Evolutionary conservation across 1,140 invertebrate species (phyloP), one percentile per base, ranked within the genome.

Genomic region (Bathynomus jamesi): DNA sequence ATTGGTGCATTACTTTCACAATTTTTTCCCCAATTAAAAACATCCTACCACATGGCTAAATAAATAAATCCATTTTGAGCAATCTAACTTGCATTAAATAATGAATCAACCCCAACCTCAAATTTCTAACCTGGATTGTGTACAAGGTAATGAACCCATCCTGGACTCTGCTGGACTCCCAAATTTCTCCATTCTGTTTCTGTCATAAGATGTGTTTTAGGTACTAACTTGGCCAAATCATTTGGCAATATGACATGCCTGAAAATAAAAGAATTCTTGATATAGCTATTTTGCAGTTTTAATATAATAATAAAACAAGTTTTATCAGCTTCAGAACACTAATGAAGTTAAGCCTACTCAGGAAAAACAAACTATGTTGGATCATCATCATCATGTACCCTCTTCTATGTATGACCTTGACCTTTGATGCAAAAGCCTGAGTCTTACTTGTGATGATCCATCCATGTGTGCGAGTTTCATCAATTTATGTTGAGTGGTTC

Each of bases 61-160:
- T 65, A 29, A 5, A 27, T 24, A 53, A 67, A 27, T 27, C 10
- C 13, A 32, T 17, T 60, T 21, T 25, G 11, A 28, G 11, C 17
- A 67, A 13, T 8, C 0, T 32, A 32, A 46, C 0, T 31, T 40
- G 17, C 17, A 40, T 27, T 17, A 40, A 21, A 3, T 24, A 13
- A 8, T 24, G 3, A 46, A 21, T 25, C 60, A 27, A 60, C 73
- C 10, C 30, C 27, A 32, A 31, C 32, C n/a, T 28, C 63, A 85
- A 92, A 90, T 24, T 1, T 29, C 71, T 70, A 61, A 76, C 75
- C 93, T 83, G 95, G 94, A 79, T 89, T 85, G 83, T 97, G 94
- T 73, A 88, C 89, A 93, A 97, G 95, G 78, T 96, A 98, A 83
- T 97, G 94, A 7, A 95, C 85, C 95, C 95, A 97, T 53, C 94